A percentile compares a stretch with the other conserved stretches of the same genome.
phyloP scores from a whole-genome alignment of 23 tunicate genomes.

The Ciona savignyi region DNA sequence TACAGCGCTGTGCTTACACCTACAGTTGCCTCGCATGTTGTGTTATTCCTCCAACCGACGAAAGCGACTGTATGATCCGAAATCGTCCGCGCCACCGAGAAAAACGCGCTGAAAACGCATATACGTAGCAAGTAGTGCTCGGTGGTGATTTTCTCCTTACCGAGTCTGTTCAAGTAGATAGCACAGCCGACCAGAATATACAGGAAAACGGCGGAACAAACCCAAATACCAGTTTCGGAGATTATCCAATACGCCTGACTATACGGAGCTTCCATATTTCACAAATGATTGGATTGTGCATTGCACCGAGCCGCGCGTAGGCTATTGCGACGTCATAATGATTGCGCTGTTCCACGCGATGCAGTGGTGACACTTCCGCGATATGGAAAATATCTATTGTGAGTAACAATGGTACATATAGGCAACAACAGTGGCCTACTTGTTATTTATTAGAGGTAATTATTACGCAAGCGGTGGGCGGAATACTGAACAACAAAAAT shows the following conservation, averaged over 20 bases:
- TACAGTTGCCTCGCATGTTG: slow-evolving; percentile 12
- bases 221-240: slow-evolving; percentile 28
- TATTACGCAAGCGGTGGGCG: not conserved
- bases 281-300: not conserved
- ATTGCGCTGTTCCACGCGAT: not conserved
- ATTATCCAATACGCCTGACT: slow-evolving; percentile 49
- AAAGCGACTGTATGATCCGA: slow-evolving; percentile 55
- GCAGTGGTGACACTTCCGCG: not conserved
- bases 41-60: slow-evolving; percentile 49
- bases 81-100: slow-evolving; percentile 13
- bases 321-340: not conserved
- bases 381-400: not conserved
- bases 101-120: not conserved
- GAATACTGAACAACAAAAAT: not conserved
- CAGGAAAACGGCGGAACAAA: slow-evolving; percentile 18
- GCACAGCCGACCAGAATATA: slow-evolving; percentile 26
- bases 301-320: no score
- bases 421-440: not conserved
- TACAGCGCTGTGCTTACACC: slow-evolving; percentile 38
- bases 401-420: not conserved
- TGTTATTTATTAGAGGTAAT: no score
- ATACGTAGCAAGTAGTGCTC: not conserved
- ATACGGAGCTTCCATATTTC: slow-evolving; percentile 18
- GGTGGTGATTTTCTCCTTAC: not conserved
- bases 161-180: slow-evolving; percentile 5